phyloP scores from a whole-genome alignment of 2,113 vertebrate genomes.

The Microcebus lehilahytsara region DNA sequence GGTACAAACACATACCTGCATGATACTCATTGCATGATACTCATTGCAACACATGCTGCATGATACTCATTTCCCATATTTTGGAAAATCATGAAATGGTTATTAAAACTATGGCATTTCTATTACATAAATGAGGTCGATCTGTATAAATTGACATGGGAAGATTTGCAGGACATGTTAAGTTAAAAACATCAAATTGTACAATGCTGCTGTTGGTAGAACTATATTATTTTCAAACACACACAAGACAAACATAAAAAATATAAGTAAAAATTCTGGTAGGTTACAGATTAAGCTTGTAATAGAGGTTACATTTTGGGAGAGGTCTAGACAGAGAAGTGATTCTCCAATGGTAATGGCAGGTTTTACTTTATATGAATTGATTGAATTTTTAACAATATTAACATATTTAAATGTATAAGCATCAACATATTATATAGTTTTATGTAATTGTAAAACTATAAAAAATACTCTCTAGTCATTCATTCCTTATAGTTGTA shows the following conservation, averaged over 20 bases:
- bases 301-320: background rate
- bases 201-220: background rate
- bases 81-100: background rate
- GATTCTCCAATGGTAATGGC: background rate
- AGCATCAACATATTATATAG: background rate
- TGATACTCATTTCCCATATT: background rate
- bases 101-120: background rate
- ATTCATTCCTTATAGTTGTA: background rate
- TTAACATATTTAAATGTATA: background rate
- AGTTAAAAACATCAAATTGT: background rate
- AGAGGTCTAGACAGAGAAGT: background rate
- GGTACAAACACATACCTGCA: background rate
- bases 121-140: background rate
- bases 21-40: background rate
- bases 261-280: background rate
- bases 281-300: background rate
- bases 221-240: background rate
- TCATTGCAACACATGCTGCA: too few species aligned
- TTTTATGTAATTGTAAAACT: background rate
- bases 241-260: background rate
- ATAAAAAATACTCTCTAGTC: background rate
- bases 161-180: background rate
- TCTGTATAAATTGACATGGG: background rate
- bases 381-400: background rate
- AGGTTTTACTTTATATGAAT: background rate